phyloP scores from a whole-genome alignment of 2,888 invertebrate genomes.

The Autographa pulchrina region DNA sequence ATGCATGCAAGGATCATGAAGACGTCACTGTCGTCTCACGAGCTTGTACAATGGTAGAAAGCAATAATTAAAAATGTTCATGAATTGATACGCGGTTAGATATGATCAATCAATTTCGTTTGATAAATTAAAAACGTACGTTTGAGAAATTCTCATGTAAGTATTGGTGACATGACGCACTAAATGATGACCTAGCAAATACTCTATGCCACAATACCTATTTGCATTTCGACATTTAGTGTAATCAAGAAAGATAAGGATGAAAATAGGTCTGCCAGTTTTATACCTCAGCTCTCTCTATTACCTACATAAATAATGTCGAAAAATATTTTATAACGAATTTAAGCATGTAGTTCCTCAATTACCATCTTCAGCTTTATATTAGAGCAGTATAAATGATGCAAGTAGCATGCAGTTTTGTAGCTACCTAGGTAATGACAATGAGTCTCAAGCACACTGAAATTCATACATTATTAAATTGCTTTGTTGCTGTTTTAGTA shows the following conservation, averaged over 20 bases:
- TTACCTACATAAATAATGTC: neutral
- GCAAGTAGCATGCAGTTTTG: too few species aligned
- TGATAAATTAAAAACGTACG: neutral
- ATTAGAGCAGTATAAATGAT: too few species aligned
- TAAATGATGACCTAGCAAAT: constrained; percentile 1
- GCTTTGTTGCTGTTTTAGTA: too few species aligned
- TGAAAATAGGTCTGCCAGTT: neutral
- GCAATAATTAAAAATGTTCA: too few species aligned
- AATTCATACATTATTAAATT: too few species aligned
- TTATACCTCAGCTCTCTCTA: neutral
- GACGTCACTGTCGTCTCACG: too few species aligned
- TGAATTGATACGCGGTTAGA: neutral
- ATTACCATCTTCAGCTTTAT: too few species aligned
- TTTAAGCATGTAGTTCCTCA: too few species aligned
- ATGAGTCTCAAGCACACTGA: too few species aligned
- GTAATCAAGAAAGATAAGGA: neutral
- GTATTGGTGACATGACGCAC: neutral
- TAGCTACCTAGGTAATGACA: too few species aligned
- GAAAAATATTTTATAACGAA: neutral
- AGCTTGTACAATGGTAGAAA: too few species aligned
- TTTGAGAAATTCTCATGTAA: neutral
- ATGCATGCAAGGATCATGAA: too few species aligned
- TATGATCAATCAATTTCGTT: neutral
- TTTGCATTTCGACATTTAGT: neutral
- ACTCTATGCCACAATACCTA: neutral